Percentiles rank a stretch among this genome's conserved stretches.
Evolutionary conservation across 2,888 invertebrate genomes (phyloP).

Genomic region (Desoria tigrina): DNA sequence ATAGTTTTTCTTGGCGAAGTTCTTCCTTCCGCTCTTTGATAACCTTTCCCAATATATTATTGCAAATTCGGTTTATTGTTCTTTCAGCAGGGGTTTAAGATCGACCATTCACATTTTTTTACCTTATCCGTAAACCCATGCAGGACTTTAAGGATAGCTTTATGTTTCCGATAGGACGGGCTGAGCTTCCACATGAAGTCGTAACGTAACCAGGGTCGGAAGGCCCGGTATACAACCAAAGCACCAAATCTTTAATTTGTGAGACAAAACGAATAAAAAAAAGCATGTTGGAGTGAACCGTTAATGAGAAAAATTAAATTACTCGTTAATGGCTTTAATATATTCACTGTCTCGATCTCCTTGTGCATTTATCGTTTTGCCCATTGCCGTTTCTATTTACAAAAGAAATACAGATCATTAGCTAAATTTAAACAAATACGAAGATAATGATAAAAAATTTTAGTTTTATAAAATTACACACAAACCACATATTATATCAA

Average conservation of each 20-base stretch:
- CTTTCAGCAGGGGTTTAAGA: no score
- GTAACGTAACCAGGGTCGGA: slow-evolving; percentile 62
- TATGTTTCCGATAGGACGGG: slow-evolving; percentile 59
- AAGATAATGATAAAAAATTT: no score
- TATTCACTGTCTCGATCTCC: slow-evolving; percentile 17
- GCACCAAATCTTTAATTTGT: slow-evolving; percentile 59
- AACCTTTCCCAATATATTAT: no score
- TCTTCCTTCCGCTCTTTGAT: slow-evolving; percentile 9
- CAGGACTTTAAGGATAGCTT: slow-evolving; percentile 59
- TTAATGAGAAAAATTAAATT: slow-evolving; percentile 47
- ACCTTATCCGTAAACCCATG: slow-evolving; percentile 62
- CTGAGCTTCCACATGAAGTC: slow-evolving; percentile 60
- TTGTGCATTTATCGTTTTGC: slow-evolving; percentile 28
- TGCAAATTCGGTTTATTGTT: no score
- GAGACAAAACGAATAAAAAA: background rate
- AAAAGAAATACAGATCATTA: slow-evolving; percentile 4
- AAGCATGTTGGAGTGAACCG: slow-evolving; percentile 58
- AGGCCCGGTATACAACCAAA: slow-evolving; percentile 61
- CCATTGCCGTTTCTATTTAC: slow-evolving; percentile 29
- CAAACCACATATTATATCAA: slow-evolving; percentile 59
- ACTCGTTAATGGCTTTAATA: slow-evolving; percentile 23
- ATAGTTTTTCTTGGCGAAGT: no score
- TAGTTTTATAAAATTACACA: no score
- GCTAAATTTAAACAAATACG: no score
- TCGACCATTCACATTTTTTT: no score